Base-by-base conservation (phyloP, 2,888 invertebrate species). In the Glomeris marginata region DNA sequence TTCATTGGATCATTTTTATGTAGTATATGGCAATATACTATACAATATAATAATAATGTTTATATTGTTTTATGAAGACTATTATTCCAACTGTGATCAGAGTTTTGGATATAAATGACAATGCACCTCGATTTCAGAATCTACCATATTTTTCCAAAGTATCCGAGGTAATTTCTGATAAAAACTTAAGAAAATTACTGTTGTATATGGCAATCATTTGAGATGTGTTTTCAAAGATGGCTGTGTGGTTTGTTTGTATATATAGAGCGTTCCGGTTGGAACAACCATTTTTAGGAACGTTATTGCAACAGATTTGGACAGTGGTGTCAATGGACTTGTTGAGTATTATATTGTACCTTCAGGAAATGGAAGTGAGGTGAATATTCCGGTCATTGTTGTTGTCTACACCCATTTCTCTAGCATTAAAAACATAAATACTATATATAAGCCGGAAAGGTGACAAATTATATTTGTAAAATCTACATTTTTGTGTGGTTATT, bases 61-160 rank as follows among this genome's bases (percentile, higher is more conserved):
- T 36, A 36, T 38, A 38, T 42, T 18, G 2, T 21, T 16, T 6
- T 42, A 16, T 34, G 5, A 22, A 49, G 65, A 76, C 84, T 57
- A 84, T 82, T 55, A 83, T 87, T 66, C 88, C 88, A 50, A 80
- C 88, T 59, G 86, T 88, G 64, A 86, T 87, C 57, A 74, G 88
- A 69, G 83, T 88, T 60, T 85, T 84, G 36, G 88, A 90, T 70
- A 78, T 88, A 65, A 88, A 90, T 65, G 88, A 90, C 69, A 90
- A 90, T 69, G 78, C 81, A 47, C 88, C 88, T 28, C 74, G 78
- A 62, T 88, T 90, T 69, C 74, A 82, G 64, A 82, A 81, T 63
- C 80, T 80, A 52, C 85, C 87, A 43, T 88, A 88, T 65, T 80
- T 82, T 68, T 78, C 84, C 51, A 80, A 76, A 54, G 81, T 88